A percentile compares a stretch with the other conserved stretches of the same genome.
Evolutionary conservation across 2,113 vertebrate genomes (phyloP).

Genomic region (Thamnophis sirtalis): DNA sequence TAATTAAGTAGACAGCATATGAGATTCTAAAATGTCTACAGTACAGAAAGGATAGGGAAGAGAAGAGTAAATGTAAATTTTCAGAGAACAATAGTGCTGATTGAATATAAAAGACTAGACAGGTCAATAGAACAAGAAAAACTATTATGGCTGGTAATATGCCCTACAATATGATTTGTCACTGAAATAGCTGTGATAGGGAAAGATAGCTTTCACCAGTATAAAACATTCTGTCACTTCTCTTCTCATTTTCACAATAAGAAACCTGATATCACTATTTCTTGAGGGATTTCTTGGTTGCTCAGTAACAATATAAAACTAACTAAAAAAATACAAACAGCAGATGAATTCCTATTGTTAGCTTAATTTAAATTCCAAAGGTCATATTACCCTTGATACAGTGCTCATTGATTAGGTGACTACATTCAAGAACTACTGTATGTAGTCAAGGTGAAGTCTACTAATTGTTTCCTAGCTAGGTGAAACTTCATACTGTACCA

Average conservation of each 20-base stretch:
- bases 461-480: neutral
- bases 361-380: neutral
- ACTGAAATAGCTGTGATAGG: neutral
- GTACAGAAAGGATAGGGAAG: neutral
- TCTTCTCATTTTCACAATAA: neutral
- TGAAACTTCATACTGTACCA: neutral
- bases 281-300: neutral
- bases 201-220: conserved; percentile 1
- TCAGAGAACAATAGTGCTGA: conserved; percentile 26
- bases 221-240: neutral
- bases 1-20: conserved; percentile 12
- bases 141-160: neutral
- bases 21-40: conserved; percentile 17
- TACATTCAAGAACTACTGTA: neutral
- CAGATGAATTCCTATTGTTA: neutral
- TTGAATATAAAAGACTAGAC: conserved; percentile 24
- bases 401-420: neutral
- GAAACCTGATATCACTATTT: neutral
- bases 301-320: neutral
- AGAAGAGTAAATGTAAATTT: conserved; percentile 14
- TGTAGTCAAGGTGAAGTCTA: neutral
- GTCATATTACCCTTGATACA: neutral
- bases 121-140: conserved; percentile 40
- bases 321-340: neutral
- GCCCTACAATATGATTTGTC: conserved; percentile 2